Base-by-base conservation (phyloP, 2,113 vertebrate genomes). In the Eurystomus gularis region DNA sequence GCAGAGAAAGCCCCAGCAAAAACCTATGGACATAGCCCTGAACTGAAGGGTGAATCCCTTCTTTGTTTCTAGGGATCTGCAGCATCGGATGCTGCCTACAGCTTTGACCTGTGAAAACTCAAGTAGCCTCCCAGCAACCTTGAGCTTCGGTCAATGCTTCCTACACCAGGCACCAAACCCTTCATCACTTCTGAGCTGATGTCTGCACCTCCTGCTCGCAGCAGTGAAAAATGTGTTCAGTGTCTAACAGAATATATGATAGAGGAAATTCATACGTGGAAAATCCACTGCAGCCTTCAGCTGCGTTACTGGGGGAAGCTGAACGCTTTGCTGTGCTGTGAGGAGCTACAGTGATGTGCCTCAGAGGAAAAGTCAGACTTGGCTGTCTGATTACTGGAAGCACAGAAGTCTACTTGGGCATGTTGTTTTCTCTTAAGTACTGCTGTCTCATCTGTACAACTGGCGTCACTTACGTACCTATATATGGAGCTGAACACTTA, bases 41-140 rank as follows among this genome's bases (percentile, higher is more conserved):
- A 40, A 58, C 1, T 9, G 57, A 77, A 51, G 51, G 44, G 5
- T 3, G 17, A 37, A 14, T 66, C 62, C 40, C 58, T 81, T 76
- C 35, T 51, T 44, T 75, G 35, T 49, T 76, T 31, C 29, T 16
- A 48, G 49, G 9, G 21, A 70, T 48, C 83, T 86, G 76, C 64
- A 42, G 60, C 0, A 0, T 8, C 25, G 12, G 48, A 86, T 49
- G n/a, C 57, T 2, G 37, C 66, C 4, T 5, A 46, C 42, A 48
- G 21, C 70, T 88, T 14, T 51, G 61, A 68, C 39, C 13, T 0
- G 0, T 39, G 48, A 81, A 75, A 95, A 66, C 52, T 51, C 3
- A 1, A 70, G 54, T 9, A 18, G 65, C 48, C 4, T 2, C 64
- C 69, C 29, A 55, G n/a, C 65, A 40, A 44, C 40, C 65, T n/a